Percentiles rank a stretch among this genome's conserved stretches.
Conservation (phyloP, 1,140 invertebrate genomes). For the Megathymus violae region DNA sequence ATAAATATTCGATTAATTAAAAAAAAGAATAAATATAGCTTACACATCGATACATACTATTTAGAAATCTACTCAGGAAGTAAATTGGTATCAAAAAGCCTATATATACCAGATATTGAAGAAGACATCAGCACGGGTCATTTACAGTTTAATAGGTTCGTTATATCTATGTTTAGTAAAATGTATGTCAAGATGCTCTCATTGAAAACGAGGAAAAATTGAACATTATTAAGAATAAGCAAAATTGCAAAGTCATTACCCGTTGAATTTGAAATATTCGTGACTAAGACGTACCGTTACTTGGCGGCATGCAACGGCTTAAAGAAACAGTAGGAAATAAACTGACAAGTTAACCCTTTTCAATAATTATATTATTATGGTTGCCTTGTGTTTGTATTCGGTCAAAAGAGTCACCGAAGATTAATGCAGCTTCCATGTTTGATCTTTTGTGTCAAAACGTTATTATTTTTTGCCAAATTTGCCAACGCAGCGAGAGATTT, state of each 20-base stretch:
- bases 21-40: too few species aligned
- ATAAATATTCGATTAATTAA: too few species aligned
- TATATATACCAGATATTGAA: too few species aligned
- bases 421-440: slow-evolving; percentile 39
- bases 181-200: too few species aligned
- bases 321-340: slow-evolving; percentile 47
- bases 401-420: slow-evolving; percentile 50
- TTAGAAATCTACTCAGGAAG: too few species aligned
- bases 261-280: neutral
- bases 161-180: too few species aligned
- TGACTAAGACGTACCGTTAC: slow-evolving; percentile 25
- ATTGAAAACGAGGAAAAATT: too few species aligned
- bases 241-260: slow-evolving; percentile 39
- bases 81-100: too few species aligned
- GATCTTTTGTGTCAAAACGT: slow-evolving; percentile 58
- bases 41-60: too few species aligned
- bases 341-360: slow-evolving; percentile 47
- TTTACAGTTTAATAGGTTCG: too few species aligned
- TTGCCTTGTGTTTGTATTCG: slow-evolving; percentile 39
- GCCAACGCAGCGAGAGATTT: slow-evolving; percentile 49
- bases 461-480: slow-evolving; percentile 48
- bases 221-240: slow-evolving; percentile 10
- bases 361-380: slow-evolving; percentile 42
- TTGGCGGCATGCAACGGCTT: slow-evolving; percentile 33
- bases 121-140: too few species aligned